phyloP scores from a whole-genome alignment of 2,113 vertebrate genomes.

The Anser cygnoides region DNA sequence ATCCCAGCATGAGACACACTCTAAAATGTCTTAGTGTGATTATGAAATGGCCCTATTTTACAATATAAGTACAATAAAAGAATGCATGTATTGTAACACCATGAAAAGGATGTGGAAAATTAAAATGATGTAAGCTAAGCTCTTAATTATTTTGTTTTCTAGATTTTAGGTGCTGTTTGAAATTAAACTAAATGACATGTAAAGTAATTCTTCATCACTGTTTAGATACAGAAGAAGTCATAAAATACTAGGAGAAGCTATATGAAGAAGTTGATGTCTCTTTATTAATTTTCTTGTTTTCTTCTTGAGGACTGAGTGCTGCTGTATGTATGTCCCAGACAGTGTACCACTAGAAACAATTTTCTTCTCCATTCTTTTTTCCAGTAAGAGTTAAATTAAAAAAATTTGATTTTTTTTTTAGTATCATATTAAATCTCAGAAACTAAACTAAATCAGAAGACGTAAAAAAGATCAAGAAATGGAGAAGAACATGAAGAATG shows the following conservation, averaged over 20 bases:
- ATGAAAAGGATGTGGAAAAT: background rate
- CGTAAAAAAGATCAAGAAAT: rapidly evolving
- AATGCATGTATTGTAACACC: background rate
- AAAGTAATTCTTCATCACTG: background rate
- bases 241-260: background rate
- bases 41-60: background rate
- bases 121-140: background rate
- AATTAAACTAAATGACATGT: background rate
- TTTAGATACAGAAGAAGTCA: background rate
- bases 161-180: background rate
- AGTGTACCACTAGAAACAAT: background rate
- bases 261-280: background rate
- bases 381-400: background rate
- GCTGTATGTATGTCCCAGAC: background rate
- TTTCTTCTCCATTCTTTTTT: background rate
- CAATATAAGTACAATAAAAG: background rate
- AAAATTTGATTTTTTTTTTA: background rate
- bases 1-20: background rate
- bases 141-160: conserved; percentile 8
- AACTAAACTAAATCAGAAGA: background rate
- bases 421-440: background rate
- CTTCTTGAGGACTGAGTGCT: background rate
- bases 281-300: background rate
- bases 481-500: background rate
- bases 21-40: background rate